Percentiles rank a stretch among this genome's conserved stretches.
These are phyloP conservation scores for Hippotragus niger DNA, from an alignment of 2,113 vertebrate genomes.

Conservation along the genomic window DNA sequence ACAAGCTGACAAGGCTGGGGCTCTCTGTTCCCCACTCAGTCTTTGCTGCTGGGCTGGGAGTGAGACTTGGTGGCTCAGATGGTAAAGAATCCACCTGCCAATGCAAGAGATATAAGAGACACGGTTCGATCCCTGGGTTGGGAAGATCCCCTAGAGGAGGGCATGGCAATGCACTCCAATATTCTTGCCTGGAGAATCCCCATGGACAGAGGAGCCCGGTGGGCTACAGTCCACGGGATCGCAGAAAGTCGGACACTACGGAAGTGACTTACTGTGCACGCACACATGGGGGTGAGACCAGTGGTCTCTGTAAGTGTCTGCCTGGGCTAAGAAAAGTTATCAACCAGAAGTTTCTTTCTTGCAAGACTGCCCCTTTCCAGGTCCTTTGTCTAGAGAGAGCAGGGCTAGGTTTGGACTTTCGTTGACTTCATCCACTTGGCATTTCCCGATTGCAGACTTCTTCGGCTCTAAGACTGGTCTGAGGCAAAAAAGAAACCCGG, in stretches of 20 bases:
- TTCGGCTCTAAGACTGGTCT: not conserved
- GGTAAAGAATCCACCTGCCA: not conserved
- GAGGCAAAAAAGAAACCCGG: not conserved
- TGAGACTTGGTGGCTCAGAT: not conserved
- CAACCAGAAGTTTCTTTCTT: not conserved
- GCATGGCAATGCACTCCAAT: not conserved
- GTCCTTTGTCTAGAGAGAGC: not conserved
- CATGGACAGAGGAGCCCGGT: not conserved
- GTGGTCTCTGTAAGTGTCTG: not conserved
- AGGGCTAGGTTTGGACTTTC: not conserved
- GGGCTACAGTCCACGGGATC: not conserved
- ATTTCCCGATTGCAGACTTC: not conserved
- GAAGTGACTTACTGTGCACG: fast-evolving
- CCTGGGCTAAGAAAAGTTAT: not conserved
- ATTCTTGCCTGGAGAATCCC: not conserved
- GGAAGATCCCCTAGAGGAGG: not conserved
- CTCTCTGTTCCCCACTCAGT: not conserved
- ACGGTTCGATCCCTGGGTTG: not conserved
- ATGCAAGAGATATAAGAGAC: not conserved
- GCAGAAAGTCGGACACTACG: fast-evolving
- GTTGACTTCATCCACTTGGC: not conserved
- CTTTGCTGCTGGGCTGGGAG: not conserved
- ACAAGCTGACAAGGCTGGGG: not conserved
- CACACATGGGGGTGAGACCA: fast-evolving
- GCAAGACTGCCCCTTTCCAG: not conserved